phyloP scores from a whole-genome alignment of 2,797 vertebrate species.

The Borostomias antarcticus region DNA sequence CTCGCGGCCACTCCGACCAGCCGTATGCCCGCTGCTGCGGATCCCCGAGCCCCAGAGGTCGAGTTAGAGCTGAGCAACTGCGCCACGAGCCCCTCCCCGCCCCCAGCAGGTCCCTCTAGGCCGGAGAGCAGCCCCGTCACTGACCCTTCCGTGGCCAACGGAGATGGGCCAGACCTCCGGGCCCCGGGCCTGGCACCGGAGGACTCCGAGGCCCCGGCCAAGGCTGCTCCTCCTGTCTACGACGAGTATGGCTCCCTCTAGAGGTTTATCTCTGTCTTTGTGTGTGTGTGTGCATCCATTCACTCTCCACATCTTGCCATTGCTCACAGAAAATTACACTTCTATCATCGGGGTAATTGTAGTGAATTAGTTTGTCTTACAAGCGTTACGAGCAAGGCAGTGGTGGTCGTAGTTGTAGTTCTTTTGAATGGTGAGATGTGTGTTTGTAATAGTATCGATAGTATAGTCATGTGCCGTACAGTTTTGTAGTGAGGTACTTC shows the following conservation, averaged over 20 bases:
- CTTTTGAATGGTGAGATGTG: conserved; percentile 35
- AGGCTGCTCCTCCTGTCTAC: conserved; percentile 88
- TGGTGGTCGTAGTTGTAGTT: background rate
- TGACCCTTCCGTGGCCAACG: conserved; percentile 83
- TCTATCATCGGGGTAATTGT: conserved; percentile 58
- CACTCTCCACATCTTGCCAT: conserved; percentile 69
- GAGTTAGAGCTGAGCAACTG: conserved; percentile 66
- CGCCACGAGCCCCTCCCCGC: conserved; percentile 54
- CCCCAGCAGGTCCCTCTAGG: conserved; percentile 74
- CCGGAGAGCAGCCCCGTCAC: conserved; percentile 78
- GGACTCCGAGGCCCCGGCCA: conserved; percentile 89
- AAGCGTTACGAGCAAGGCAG: conserved; percentile 33
- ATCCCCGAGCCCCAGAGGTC: conserved; percentile 57
- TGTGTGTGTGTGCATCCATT: conserved; percentile 47
- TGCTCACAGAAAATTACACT: conserved; percentile 65
- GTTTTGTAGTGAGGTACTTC: conserved; percentile 29
- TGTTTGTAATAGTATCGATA: conserved; percentile 34
- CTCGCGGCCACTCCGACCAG: conserved; percentile 40
- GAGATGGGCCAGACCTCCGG: conserved; percentile 92
- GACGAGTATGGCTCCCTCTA: conserved; percentile 94
- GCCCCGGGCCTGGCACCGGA: conserved; percentile 89
- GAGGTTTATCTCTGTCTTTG: conserved; percentile 79
- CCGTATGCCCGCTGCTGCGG: conserved; percentile 62
- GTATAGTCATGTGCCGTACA: background rate
- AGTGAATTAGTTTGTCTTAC: conserved; percentile 31